Evolutionary conservation across 2,113 vertebrate species (phyloP), one percentile per base, ranked within the genome.

Genomic region (Oreochromis niloticus): DNA sequence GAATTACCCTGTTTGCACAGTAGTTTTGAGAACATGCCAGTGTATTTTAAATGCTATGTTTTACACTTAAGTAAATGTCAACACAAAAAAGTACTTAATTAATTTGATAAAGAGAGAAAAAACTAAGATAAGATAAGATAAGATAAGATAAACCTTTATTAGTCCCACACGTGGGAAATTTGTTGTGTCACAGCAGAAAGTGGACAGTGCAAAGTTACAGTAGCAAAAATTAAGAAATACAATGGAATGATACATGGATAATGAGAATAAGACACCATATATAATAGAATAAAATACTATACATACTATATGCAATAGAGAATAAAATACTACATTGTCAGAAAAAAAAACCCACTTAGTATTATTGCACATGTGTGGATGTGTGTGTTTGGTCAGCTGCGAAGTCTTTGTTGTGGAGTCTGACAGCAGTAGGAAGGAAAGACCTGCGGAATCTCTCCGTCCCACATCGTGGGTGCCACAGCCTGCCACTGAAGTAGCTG

Each of bases 371-470:
- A 59, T 59, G 27, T 59, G 27, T 27, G 27, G 27, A 27, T 27
- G 27, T 27, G 27, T 61, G 27, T 32, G 57, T 59, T 0, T 61
- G 27, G 14, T 61, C 14, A 61, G 27, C 14, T 61, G 27, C 3
- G 0, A 32, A 1, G 27, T 59, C 27, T 59, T 59, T 59, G 8
- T 32, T 59, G 56, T 59, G 2, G 27, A 59, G 57, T 59, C 8
- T 59, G 57, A 59, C 57, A 59, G 27, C 57, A 59, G 57, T 32
- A 2, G 57, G 27, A 3, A 61, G 56, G 7, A 32, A 1, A 6
- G 56, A 59, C 27, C 27, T 59, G 56, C 0, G 0, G 7, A 59
- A 32, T 59, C 56, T 17, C 0, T 59, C 27, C 7, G 1, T 59
- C 56, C 27, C 56, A 32, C 56, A 59, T 6, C 0, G 13, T 59